Base-by-base conservation (phyloP, 1,140 invertebrate genomes). In the Glossosoma conforme region DNA sequence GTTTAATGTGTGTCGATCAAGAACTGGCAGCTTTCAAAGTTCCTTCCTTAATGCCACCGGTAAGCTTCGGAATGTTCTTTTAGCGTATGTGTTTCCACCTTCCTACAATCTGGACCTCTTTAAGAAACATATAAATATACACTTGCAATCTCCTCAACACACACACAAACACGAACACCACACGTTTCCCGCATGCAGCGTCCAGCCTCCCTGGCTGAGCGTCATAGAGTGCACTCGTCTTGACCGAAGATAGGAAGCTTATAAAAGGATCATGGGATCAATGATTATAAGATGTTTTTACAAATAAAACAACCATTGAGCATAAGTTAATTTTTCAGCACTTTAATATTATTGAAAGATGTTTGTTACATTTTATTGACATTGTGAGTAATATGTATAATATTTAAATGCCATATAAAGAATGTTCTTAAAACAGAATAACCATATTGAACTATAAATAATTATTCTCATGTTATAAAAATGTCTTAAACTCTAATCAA, bases 311-410 rank as follows among this genome's bases (percentile, higher is more conserved):
- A 36, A 41, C 1, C 1, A 51, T 37, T 51, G 54, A 56, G 54
- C 48, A 56, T 51, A 52, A 33, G 49, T 51, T 56, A 41, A 56
- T 56, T 56, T 28, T 45, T 56, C 48, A 56, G 54, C 54, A 56
- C 48, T 56, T 56, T 54, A 54, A 56, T 49, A 22, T 28, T 30
- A 37, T 55, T 55, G 45, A 55, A 56, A 51, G 53, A 45, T 41
- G 25, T n/a, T 56, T 46, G 53, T 51, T 56, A 56, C 47, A 56
- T 40, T 42, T 48, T 32, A 46, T 32, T 53, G 44, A 53, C 44
- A 32, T 46, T 38, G 44, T 47, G 46, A 54, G 21, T 41, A 18
- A 54, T 45, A 45, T 45, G 33, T 44, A 19, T 18, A 24, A 44
- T 30, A 44, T 30, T 44, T 19, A 44, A 44, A 14, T 19, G n/a